Percentiles rank a stretch among this genome's conserved stretches.
These are phyloP conservation scores for Caenorhabditis afra DNA, from an alignment of 2,888 invertebrate genomes.

Conservation along the genomic window DNA sequence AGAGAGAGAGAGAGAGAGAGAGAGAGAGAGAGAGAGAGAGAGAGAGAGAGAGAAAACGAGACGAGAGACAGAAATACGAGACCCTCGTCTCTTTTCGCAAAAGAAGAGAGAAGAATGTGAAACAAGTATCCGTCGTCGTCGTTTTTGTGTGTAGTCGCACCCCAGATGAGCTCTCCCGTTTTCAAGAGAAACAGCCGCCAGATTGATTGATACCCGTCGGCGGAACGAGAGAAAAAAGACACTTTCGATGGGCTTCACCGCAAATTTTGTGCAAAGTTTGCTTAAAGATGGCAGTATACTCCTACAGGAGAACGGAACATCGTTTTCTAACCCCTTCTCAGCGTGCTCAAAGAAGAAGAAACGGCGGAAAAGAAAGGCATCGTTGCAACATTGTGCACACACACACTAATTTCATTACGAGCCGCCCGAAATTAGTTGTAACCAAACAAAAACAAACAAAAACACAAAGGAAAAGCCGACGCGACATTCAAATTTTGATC, in stretches of 20 bases:
- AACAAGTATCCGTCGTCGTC: constrained; percentile 48
- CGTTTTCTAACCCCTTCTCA: too few species aligned
- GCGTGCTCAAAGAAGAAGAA: not conserved
- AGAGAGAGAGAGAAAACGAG: not conserved
- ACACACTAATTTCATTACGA: too few species aligned
- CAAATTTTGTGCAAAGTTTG: too few species aligned
- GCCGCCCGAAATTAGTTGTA: not conserved
- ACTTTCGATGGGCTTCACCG: too few species aligned
- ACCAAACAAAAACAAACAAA: not conserved
- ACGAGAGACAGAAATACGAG: constrained; percentile 39
- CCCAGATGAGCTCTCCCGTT: constrained; percentile 42
- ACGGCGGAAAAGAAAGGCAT: not conserved
- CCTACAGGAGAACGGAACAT: too few species aligned
- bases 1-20: not conserved
- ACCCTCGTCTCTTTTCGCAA: constrained; percentile 24
- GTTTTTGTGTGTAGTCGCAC: constrained; percentile 20
- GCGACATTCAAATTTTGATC: too few species aligned
- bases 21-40: not conserved
- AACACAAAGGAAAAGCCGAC: too few species aligned
- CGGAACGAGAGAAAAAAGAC: not conserved
- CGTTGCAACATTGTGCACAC: too few species aligned
- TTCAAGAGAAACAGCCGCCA: constrained; percentile 1
- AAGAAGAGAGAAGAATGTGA: constrained; percentile 45
- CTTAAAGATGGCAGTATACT: too few species aligned
- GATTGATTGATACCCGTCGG: constrained; percentile 43